phyloP scores from a whole-genome alignment of 1,140 invertebrate genomes.

The Calosoma granatense region DNA sequence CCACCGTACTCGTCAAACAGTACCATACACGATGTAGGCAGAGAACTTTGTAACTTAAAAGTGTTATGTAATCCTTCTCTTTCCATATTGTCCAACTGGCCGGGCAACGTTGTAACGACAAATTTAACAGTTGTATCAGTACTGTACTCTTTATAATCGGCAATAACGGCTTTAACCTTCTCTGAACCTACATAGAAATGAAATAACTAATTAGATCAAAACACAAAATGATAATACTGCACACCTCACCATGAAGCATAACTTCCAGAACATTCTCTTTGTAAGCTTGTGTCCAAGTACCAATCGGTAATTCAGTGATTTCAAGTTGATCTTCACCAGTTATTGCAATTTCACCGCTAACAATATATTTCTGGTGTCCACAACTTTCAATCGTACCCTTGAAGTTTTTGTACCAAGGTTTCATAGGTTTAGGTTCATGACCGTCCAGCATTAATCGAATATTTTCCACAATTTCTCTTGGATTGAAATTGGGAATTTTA shows the following conservation, averaged over 20 bases:
- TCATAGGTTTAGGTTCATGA: slow-evolving; percentile 64
- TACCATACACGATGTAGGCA: slow-evolving; percentile 76
- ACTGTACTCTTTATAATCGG: slow-evolving; percentile 73
- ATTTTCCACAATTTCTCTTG: slow-evolving; percentile 79
- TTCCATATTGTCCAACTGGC: slow-evolving; percentile 65
- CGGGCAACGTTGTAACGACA: slow-evolving; percentile 65
- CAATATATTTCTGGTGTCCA: slow-evolving; percentile 60
- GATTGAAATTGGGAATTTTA: slow-evolving; percentile 89
- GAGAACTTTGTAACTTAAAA: slow-evolving; percentile 79
- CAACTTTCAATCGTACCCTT: slow-evolving; percentile 66
- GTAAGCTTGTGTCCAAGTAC: slow-evolving; percentile 87
- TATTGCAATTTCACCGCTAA: slow-evolving; percentile 71
- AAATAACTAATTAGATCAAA: too few relatives aligned
- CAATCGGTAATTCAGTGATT: slow-evolving; percentile 88
- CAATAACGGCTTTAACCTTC: slow-evolving; percentile 65
- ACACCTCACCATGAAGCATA: slow-evolving; percentile 58
- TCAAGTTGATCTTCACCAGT: slow-evolving; percentile 71
- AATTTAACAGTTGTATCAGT: slow-evolving; percentile 89
- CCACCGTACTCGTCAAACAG: slow-evolving; percentile 81
- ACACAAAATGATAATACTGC: not conserved
- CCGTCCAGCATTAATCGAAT: slow-evolving; percentile 66
- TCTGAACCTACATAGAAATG: slow-evolving; percentile 37
- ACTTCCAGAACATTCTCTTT: slow-evolving; percentile 87
- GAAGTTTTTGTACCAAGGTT: slow-evolving; percentile 90
- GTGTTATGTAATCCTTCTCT: slow-evolving; percentile 80